phyloP scores from a whole-genome alignment of 2,113 vertebrate genomes.

The Tychaedon coryphoeus region DNA sequence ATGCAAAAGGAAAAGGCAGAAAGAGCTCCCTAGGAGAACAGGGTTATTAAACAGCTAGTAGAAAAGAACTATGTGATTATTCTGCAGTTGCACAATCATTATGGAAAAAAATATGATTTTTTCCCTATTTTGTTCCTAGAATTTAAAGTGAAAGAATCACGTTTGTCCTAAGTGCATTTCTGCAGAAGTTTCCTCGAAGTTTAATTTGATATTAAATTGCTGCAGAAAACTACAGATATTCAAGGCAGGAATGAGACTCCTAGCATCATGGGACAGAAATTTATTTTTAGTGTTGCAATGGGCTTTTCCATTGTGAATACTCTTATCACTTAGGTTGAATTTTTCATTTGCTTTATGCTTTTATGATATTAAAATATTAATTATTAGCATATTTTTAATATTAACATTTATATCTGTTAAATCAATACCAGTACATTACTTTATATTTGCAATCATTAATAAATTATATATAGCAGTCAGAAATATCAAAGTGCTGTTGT shows the following conservation, averaged over 20 bases:
- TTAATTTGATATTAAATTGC: neutral
- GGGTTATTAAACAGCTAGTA: neutral
- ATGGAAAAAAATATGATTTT: neutral
- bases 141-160: neutral
- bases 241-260: neutral
- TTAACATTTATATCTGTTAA: neutral
- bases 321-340: neutral
- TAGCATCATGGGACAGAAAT: neutral
- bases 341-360: neutral
- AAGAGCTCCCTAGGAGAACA: neutral
- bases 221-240: neutral
- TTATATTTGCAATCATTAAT: neutral
- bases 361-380: neutral
- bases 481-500: neutral
- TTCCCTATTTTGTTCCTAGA: neutral
- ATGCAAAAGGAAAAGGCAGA: neutral
- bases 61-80: neutral
- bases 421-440: neutral
- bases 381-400: neutral
- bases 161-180: neutral
- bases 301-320: neutral
- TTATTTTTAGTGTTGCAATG: neutral
- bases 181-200: neutral
- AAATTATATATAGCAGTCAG: neutral
- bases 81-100: neutral